Conservation (phyloP, 2,888 invertebrate genomes). For the Aradus depressus region DNA sequence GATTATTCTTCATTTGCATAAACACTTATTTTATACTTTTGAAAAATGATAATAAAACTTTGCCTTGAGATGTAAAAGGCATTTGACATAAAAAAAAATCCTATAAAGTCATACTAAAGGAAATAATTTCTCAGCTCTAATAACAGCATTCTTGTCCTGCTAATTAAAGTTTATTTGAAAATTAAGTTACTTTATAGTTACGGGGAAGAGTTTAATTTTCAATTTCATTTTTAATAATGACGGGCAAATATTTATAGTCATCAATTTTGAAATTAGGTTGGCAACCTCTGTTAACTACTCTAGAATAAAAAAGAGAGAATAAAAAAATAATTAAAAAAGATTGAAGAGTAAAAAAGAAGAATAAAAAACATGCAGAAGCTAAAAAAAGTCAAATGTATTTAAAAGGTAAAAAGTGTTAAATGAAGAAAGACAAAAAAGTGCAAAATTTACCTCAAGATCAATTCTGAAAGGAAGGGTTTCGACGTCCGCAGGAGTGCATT, state of each 20-base stretch:
- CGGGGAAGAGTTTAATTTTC: neutral
- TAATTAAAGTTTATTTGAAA: too few relatives aligned
- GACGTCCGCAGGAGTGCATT: conserved; percentile 46
- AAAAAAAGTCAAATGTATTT: too few relatives aligned
- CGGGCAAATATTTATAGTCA: neutral
- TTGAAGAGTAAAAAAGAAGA: conserved; percentile 31
- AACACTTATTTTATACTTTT: too few relatives aligned
- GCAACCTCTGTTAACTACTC: too few relatives aligned
- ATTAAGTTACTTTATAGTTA: too few relatives aligned
- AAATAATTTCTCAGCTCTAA: too few relatives aligned
- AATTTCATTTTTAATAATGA: neutral
- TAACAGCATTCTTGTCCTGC: too few relatives aligned
- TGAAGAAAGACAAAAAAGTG: conserved; percentile 44
- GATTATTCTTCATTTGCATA: too few relatives aligned
- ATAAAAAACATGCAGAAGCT: conserved; percentile 33
- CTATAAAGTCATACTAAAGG: too few relatives aligned
- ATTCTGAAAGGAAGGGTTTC: conserved; percentile 31
- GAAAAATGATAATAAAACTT: too few relatives aligned
- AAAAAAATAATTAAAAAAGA: conserved; percentile 29
- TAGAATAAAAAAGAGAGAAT: conserved; percentile 19
- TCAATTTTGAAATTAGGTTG: neutral
- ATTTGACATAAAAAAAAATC: too few relatives aligned
- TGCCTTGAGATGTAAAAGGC: too few relatives aligned
- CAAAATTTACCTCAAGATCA: conserved; percentile 50
- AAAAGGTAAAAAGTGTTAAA: conserved; percentile 24